Conservation (phyloP, 2,113 vertebrate genomes). For the Etheostoma spectabile region DNA sequence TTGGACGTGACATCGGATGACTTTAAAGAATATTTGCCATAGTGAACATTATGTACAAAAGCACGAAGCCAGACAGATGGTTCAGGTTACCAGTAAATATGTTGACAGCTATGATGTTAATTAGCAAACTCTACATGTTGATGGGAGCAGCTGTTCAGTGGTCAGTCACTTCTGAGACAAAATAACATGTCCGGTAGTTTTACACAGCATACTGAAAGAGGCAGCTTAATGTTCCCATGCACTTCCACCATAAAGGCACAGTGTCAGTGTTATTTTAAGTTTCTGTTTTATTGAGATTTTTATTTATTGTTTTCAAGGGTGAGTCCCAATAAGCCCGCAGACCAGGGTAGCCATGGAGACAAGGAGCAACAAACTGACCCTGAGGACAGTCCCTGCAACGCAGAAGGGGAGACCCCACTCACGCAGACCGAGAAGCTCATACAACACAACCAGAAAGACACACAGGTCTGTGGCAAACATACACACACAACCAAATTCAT, state of each 20-base stretch:
- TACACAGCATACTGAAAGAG: not conserved
- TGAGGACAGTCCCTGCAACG: slow-evolving; percentile 49
- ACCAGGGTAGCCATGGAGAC: slow-evolving; percentile 48
- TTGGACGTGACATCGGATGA: slow-evolving; percentile 13
- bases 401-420: slow-evolving; percentile 52
- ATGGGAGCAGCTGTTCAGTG: slow-evolving; percentile 49
- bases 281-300: not conserved
- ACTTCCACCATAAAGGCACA: not conserved
- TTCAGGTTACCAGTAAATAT: slow-evolving; percentile 51
- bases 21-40: slow-evolving; percentile 36
- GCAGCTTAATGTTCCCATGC: not conserved
- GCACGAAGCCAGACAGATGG: not conserved
- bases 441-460: slow-evolving; percentile 46
- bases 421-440: slow-evolving; percentile 38
- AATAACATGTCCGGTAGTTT: slow-evolving; percentile 26
- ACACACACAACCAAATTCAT: not conserved
- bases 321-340: slow-evolving; percentile 52
- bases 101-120: slow-evolving; percentile 34
- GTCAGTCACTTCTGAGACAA: slow-evolving; percentile 30
- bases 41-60: slow-evolving; percentile 30
- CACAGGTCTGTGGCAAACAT: slow-evolving; percentile 49
- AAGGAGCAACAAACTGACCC: slow-evolving; percentile 55
- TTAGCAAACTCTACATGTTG: slow-evolving; percentile 15
- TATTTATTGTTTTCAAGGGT: slow-evolving; percentile 43
- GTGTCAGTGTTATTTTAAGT: no score